These are phyloP conservation scores for Megaceryle alcyon DNA, from an alignment of 2,797 vertebrate species.

Conservation along the genomic window DNA sequence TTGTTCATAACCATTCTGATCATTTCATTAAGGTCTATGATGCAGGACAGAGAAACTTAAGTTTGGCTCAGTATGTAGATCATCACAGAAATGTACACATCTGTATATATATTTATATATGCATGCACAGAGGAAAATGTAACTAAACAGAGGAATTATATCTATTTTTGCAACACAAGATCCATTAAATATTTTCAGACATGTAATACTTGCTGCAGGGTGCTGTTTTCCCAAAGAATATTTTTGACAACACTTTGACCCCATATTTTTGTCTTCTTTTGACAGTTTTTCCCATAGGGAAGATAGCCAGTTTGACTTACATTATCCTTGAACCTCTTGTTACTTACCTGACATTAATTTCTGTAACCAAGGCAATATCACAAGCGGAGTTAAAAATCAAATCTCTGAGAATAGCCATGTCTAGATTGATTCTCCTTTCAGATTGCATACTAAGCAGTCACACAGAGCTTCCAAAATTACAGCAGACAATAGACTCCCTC, in stretches of 20 bases:
- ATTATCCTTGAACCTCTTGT: slow-evolving; percentile 40
- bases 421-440: slow-evolving; percentile 5
- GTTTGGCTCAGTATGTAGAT: not conserved
- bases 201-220: not conserved
- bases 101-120: not conserved
- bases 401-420: slow-evolving; percentile 1
- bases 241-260: not conserved
- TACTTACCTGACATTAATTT: slow-evolving; percentile 56
- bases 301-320: slow-evolving; percentile 1
- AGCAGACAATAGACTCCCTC: not conserved
- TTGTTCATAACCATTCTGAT: not conserved
- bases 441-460: slow-evolving; percentile 6
- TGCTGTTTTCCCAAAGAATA: not conserved
- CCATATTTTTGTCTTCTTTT: not conserved
- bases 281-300: not conserved
- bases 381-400: slow-evolving; percentile 40
- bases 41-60: not conserved
- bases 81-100: not conserved
- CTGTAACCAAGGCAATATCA: slow-evolving; percentile 9
- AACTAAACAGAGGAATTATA: not conserved
- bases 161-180: not conserved
- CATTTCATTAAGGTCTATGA: not conserved
- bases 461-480: not conserved
- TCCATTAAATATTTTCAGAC: not conserved
- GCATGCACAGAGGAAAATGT: not conserved